Evolutionary conservation across 2,888 invertebrate species (phyloP).

Genomic region (Coremacera marginata): DNA sequence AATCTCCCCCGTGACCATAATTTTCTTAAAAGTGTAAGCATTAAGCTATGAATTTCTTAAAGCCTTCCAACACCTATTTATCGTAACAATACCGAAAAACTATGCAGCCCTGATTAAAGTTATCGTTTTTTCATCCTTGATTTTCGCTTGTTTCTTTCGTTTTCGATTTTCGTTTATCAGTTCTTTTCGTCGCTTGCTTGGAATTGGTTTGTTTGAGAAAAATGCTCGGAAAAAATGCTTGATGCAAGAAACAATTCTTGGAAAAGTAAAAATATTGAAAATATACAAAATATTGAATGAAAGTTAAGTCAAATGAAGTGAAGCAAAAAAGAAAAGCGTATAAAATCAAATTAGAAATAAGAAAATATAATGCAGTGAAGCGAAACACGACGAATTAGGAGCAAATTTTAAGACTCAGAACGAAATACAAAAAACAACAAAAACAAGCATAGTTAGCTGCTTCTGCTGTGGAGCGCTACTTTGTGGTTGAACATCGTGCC

Average conservation of each 20-base stretch:
- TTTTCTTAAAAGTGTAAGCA: no score
- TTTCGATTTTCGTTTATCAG: constrained; percentile 14
- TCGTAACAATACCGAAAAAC: no score
- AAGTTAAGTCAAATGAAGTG: not conserved
- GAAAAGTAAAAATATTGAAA: not conserved
- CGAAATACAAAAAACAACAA: not conserved
- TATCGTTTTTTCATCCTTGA: no score
- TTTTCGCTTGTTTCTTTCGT: not conserved
- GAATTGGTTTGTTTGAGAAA: constrained; percentile 8
- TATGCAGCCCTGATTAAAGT: no score
- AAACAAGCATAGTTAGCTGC: not conserved
- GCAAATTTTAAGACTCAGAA: not conserved
- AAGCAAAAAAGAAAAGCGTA: constrained; percentile 1
- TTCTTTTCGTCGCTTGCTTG: constrained; percentile 25
- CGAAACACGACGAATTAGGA: not conserved
- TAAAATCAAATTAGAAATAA: not conserved
- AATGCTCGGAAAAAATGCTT: not conserved
- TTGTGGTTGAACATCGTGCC: not conserved
- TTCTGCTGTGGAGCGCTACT: not conserved
- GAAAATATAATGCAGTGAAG: constrained; percentile 16
- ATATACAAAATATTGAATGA: not conserved
- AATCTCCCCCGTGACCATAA: no score
- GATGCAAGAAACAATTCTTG: no score
- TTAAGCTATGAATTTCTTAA: no score
- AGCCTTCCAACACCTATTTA: no score